Evolutionary conservation across 1,140 invertebrate species (phyloP), one percentile per base, ranked within the genome.

Genomic region (Heterodera carotae): DNA sequence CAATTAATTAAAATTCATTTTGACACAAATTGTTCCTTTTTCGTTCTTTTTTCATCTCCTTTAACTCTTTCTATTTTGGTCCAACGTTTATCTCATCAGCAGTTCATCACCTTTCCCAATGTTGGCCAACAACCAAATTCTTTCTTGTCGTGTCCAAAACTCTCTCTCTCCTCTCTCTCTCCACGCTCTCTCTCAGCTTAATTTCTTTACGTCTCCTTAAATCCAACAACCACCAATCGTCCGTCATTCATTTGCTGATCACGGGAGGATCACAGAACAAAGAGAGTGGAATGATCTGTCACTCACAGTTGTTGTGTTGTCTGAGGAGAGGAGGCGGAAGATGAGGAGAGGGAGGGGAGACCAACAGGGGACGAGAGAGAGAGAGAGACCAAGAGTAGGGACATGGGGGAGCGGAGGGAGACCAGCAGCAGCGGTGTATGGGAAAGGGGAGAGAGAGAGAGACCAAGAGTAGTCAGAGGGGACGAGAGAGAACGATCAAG

Each of bases 261-360:
- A 53, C 48, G 48, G 22, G 48, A 53, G 48, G 48, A 43, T 43
- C 39, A 43, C 39, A 43, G 39, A 43, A 12, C 39, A 43, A n/a
- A n/a, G n/a, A n/a, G n/a, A n/a, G 39, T 12, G 39, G 18, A 22
- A 18, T 53, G 48, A 53, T 53, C 48, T 53, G 48, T 18, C 39
- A 43, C n/a, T 43, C 48, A 53, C 48, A 53, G 48, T 53, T 53
- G 48, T 53, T 53, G 48, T 53, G 48, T 53, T 53, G 48, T 53
- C 48, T 53, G 22, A 43, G 5, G 48, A 53, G 48, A 15, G 15
- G 18, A 53, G 5, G 48, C 12, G 48, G 7, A 15, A 43, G 12
- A 43, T 43, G 39, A 18, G 15, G 48, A 22, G 48, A 18, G 48
- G 48, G 48, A 15, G 5, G 48, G 48, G 48, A 22, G 48, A 18